phyloP scores from a whole-genome alignment of 1,140 invertebrate species.

The Muscidifurax raptorellus region DNA sequence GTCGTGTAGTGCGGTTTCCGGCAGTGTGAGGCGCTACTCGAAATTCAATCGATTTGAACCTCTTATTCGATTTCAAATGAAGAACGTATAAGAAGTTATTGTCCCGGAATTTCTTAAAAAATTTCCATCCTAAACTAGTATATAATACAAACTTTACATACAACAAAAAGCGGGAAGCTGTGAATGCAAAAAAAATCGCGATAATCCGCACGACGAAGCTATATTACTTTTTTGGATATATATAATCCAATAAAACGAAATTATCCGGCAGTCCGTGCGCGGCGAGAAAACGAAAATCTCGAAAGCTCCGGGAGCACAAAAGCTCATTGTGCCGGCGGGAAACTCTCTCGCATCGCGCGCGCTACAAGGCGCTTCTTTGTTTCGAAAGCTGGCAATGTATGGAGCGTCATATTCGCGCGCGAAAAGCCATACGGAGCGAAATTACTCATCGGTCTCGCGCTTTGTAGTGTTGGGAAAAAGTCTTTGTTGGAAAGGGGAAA shows the following conservation, averaged over 20 bases:
- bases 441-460: slow-evolving; percentile 24
- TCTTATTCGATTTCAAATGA: no score
- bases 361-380: slow-evolving; percentile 32
- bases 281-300: slow-evolving; percentile 26
- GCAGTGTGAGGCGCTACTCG: no score
- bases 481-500: slow-evolving; percentile 6
- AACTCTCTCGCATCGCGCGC: slow-evolving; percentile 11
- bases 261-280: slow-evolving; percentile 5
- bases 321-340: slow-evolving; percentile 20
- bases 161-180: background rate
- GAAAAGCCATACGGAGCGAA: slow-evolving; percentile 1
- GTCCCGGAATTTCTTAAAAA: no score
- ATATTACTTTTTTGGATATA: background rate
- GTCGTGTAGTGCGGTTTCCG: no score
- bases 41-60: no score
- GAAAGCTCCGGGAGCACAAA: slow-evolving; percentile 31
- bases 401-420: background rate
- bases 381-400: background rate
- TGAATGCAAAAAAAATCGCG: background rate
- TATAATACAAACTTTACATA: background rate
- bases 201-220: background rate
- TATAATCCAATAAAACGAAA: slow-evolving; percentile 40
- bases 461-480: background rate
- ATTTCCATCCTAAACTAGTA: no score
- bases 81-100: no score